Conservation (phyloP, 2,888 invertebrate genomes). For the Anticlea derivata region DNA sequence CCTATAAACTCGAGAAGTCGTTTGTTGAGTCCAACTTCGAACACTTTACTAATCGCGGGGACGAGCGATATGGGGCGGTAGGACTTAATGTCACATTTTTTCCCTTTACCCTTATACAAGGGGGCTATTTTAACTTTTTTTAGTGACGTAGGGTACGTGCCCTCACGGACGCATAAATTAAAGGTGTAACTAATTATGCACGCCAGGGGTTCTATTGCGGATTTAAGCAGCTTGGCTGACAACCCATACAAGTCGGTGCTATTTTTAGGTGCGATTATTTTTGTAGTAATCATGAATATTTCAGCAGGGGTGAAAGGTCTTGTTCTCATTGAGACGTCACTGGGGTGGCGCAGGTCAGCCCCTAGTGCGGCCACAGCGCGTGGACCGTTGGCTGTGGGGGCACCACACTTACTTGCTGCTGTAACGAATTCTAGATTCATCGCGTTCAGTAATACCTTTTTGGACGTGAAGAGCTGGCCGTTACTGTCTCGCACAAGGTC, state of each 20-base stretch:
- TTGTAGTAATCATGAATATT: background rate
- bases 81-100: conserved; percentile 1
- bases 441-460: background rate
- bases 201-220: background rate
- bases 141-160: background rate
- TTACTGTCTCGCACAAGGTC: background rate
- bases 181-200: background rate
- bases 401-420: conserved; percentile 1
- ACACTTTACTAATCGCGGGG: conserved; percentile 13
- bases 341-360: background rate
- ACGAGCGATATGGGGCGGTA: conserved; percentile 18
- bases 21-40: conserved; percentile 13
- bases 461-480: background rate
- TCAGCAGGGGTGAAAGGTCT: background rate
- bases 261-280: background rate
- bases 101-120: conserved; percentile 17
- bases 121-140: conserved; percentile 17
- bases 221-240: background rate
- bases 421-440: background rate
- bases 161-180: background rate
- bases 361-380: background rate
- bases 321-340: background rate
- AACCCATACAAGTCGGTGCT: conserved; percentile 6
- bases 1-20: conserved; percentile 1
- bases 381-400: background rate